Percentiles rank a stretch among this genome's conserved stretches.
phyloP scores from a whole-genome alignment of 2,888 invertebrate genomes.

The Carpatolechia fugitivella region DNA sequence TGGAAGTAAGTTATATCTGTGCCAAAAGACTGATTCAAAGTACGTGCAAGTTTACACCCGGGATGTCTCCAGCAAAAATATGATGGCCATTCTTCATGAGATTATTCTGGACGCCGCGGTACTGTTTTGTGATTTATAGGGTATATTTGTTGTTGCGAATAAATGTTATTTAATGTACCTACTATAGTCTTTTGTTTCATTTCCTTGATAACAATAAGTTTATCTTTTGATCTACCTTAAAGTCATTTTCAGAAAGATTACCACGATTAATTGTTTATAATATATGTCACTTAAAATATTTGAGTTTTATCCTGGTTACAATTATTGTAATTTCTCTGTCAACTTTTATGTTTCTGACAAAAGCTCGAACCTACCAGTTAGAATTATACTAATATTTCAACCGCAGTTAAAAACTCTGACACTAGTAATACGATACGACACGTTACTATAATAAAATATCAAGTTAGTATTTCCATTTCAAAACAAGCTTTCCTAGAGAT shows the following conservation, averaged over 20 bases:
- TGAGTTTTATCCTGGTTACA: too few relatives aligned
- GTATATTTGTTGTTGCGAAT: constrained; percentile 54
- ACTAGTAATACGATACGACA: too few relatives aligned
- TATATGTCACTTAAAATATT: too few relatives aligned
- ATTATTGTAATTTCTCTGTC: too few relatives aligned
- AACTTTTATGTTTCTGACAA: too few relatives aligned
- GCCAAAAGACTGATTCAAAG: constrained; percentile 56
- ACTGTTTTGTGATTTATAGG: constrained; percentile 32
- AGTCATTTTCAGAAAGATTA: too few relatives aligned
- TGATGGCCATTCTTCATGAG: constrained; percentile 6
- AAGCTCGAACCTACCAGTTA: too few relatives aligned
- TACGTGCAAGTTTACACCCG: constrained; percentile 39
- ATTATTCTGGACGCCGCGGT: constrained; percentile 21
- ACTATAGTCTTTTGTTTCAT: constrained; percentile 29
- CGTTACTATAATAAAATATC: too few relatives aligned
- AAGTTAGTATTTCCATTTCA: not conserved
- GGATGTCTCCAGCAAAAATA: not conserved
- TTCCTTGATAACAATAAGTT: constrained; percentile 8
- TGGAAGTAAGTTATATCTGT: constrained; percentile 22
- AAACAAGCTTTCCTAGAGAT: not conserved
- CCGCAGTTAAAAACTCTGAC: too few relatives aligned
- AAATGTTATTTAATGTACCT: constrained; percentile 59
- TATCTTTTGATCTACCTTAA: too few relatives aligned
- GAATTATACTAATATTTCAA: too few relatives aligned
- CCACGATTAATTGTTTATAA: too few relatives aligned